phyloP scores from a whole-genome alignment of 2,888 invertebrate species.

The Himalopsyche tibetana region DNA sequence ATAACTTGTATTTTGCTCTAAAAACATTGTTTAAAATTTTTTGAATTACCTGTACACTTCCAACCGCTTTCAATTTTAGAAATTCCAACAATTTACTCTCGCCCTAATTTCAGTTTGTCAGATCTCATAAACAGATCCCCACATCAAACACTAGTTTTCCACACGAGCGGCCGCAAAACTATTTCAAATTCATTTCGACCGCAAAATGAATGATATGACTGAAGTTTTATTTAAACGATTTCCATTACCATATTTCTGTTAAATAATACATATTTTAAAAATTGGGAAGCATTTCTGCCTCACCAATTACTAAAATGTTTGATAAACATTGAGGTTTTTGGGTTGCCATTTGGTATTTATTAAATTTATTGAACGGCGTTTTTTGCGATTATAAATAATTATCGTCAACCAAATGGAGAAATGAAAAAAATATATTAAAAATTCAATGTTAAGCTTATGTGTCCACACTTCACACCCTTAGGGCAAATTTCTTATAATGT shows the following conservation, averaged over 20 bases:
- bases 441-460: too few relatives aligned
- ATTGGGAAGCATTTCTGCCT: background rate
- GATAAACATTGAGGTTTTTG: background rate
- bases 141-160: background rate
- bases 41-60: background rate
- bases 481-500: too few relatives aligned
- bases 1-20: too few relatives aligned
- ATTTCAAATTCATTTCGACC: constrained; percentile 10
- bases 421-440: too few relatives aligned
- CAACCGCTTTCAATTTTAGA: background rate
- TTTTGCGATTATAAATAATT: too few relatives aligned
- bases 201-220: background rate
- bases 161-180: background rate
- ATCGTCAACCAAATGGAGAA: too few relatives aligned
- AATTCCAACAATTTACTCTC: background rate
- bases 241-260: background rate
- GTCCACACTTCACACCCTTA: too few relatives aligned
- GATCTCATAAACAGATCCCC: constrained; percentile 7
- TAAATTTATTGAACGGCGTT: background rate
- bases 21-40: background rate
- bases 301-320: background rate
- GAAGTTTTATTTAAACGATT: constrained; percentile 18
- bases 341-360: constrained; percentile 2
- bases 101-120: background rate
- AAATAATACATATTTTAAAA: background rate